Evolutionary conservation across 2,797 vertebrate genomes (phyloP).

Genomic region (Notoglanidium macrostoma): DNA sequence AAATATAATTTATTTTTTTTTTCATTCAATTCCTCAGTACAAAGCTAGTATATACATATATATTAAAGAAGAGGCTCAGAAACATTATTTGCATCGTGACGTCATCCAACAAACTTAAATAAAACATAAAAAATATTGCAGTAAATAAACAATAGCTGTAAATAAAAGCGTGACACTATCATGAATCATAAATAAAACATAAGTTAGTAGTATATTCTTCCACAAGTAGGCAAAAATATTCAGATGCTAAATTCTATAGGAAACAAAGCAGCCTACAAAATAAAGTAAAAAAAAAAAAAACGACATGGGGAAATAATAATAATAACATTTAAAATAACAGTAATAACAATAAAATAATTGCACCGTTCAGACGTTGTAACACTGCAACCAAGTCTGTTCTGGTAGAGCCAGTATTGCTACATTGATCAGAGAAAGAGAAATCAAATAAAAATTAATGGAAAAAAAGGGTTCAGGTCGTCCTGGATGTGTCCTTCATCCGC

Average conservation of each 20-base stretch:
- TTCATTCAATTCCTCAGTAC: conserved; percentile 47
- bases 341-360: conserved; percentile 45
- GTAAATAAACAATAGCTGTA: conserved; percentile 55
- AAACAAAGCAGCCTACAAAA: conserved; percentile 45
- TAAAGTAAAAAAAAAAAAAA: conserved; percentile 7
- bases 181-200: conserved; percentile 60
- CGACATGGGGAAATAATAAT: not conserved
- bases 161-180: conserved; percentile 50
- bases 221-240: conserved; percentile 19
- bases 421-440: conserved; percentile 42
- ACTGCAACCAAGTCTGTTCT: conserved; percentile 56
- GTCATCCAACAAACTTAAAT: conserved; percentile 53
- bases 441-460: too few relatives aligned
- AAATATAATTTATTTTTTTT: conserved; percentile 61
- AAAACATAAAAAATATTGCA: conserved; percentile 54
- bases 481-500: conserved; percentile 48
- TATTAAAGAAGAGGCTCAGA: conserved; percentile 52
- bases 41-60: conserved; percentile 49
- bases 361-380: conserved; percentile 55
- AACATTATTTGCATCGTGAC: conserved; percentile 42
- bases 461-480: conserved; percentile 37
- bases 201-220: conserved; percentile 59
- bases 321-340: not conserved
- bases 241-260: conserved; percentile 28
- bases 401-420: conserved; percentile 58